A percentile compares a stretch with the other conserved stretches of the same genome.
These are phyloP conservation scores for Rhogogaster chlorosoma DNA, from an alignment of 2,888 invertebrate genomes.

Conservation along the genomic window DNA sequence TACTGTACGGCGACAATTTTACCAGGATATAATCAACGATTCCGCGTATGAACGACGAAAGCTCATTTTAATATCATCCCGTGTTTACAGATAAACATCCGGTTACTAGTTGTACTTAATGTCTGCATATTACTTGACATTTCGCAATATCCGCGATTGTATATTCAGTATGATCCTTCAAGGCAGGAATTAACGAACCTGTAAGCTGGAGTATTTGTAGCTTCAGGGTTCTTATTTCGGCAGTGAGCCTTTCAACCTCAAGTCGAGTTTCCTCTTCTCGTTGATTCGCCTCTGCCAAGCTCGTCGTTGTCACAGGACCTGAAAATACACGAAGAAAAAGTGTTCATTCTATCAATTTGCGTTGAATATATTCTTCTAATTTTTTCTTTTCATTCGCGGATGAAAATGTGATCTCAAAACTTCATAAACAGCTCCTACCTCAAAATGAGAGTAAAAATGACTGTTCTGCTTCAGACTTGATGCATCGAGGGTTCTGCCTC, in stretches of 20 bases:
- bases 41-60: neutral
- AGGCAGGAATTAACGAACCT: slow-evolving; percentile 70
- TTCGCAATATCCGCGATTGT: slow-evolving; percentile 8
- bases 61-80: neutral
- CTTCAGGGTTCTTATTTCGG: slow-evolving; percentile 82
- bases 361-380: neutral
- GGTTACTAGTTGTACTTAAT: neutral
- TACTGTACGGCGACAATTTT: neutral
- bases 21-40: neutral
- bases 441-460: neutral
- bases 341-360: neutral
- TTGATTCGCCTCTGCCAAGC: slow-evolving; percentile 79
- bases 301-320: slow-evolving; percentile 74
- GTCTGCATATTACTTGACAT: neutral
- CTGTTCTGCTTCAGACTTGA: neutral
- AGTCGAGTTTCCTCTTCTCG: slow-evolving; percentile 82
- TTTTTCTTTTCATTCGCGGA: neutral
- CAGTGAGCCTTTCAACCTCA: slow-evolving; percentile 82
- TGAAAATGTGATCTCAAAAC: neutral
- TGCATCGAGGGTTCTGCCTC: neutral
- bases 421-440: neutral
- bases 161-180: neutral
- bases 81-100: neutral
- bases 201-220: slow-evolving; percentile 81
- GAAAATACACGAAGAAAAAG: neutral